Base-by-base conservation (phyloP, 2,113 vertebrate genomes). In the Electrona antarctica region DNA sequence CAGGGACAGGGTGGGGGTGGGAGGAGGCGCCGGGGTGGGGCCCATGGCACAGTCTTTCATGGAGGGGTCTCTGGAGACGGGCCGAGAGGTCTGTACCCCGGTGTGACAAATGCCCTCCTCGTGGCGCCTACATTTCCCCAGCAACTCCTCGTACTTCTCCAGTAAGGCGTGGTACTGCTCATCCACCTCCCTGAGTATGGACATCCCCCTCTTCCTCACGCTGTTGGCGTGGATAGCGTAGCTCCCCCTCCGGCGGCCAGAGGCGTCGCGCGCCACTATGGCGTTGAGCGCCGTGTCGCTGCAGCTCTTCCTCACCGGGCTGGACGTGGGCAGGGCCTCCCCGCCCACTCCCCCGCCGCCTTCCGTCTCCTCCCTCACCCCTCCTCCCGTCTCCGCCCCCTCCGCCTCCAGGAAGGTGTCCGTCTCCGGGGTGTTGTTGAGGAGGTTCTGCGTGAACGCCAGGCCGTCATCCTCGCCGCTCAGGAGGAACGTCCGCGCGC, bases 111-210 rank as follows among this genome's bases (percentile, higher is more conserved):
- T 92, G 0, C 93, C 95, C 28, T 97, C 95, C 83, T 98, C 96
- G 28, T 97, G 96, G 61, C 96, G 95, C 68, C 97, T 85, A 71
- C 97, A 98, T 78, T 96, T 98, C 71, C 94, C 95, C 13, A 99
- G 87, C 76, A 99, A 89, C 93, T 99, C 98, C 82, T 99, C 97
- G 0, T 99, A 99, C 67, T 97, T 97, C 85, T 99, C 98, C 58
- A 99, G 92, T 76, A 99, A 81, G 4, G 97, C 97, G 2, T 99
- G 98, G 78, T 99, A 99, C 91, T 99, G 98, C 92, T 99, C 98
- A 0, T 99, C 98, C 88, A 99, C 98, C 73, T 99, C 98, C 2
- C 98, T 85, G 81, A 99, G 93, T 91, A 99, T 99, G 84, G 97
- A 99, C 97, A 99, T 99, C 71, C 98, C 98, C 0, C 97, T 88